Evolutionary conservation across 2,888 invertebrate genomes (phyloP).

Genomic region (Unio delphinus): DNA sequence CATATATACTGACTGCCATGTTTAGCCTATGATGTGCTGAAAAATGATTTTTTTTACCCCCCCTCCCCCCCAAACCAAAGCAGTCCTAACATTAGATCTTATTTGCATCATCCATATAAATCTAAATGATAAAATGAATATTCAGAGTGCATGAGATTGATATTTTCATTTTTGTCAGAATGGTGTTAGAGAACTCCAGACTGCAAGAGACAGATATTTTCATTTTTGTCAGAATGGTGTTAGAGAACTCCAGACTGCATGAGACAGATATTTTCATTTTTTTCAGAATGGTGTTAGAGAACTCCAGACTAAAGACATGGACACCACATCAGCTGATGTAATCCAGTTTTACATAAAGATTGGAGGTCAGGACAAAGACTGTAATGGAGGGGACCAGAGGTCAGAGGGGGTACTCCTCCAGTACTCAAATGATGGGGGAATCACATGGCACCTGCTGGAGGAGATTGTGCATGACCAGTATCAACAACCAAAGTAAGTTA

Average conservation of each 20-base stretch:
- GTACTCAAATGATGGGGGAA: slow-evolving; percentile 70
- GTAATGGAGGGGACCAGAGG: slow-evolving; percentile 61
- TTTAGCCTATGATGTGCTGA: no score
- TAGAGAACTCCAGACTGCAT: not conserved
- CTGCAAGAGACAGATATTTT: no score
- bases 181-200: no score
- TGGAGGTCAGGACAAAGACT: slow-evolving; percentile 59
- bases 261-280: not conserved
- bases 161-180: no score
- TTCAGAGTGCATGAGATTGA: not conserved
- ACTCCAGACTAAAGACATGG: slow-evolving; percentile 63
- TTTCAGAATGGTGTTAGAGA: slow-evolving; percentile 65
- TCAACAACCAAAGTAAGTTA: slow-evolving; percentile 55
- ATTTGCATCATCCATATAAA: no score
- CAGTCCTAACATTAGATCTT: no score
- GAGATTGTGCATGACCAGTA: slow-evolving; percentile 64
- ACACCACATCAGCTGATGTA: slow-evolving; percentile 63
- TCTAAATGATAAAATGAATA: no score
- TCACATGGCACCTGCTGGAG: slow-evolving; percentile 67
- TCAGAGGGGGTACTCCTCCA: slow-evolving; percentile 69
- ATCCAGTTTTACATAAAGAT: slow-evolving; percentile 68
- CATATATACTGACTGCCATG: no score
- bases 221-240: no score
- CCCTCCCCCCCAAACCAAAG: no score
- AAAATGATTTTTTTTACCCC: no score